A percentile compares a stretch with the other conserved stretches of the same genome.
phyloP scores from a whole-genome alignment of 2,113 vertebrate genomes.

The Pelecanoides urinatrix region DNA sequence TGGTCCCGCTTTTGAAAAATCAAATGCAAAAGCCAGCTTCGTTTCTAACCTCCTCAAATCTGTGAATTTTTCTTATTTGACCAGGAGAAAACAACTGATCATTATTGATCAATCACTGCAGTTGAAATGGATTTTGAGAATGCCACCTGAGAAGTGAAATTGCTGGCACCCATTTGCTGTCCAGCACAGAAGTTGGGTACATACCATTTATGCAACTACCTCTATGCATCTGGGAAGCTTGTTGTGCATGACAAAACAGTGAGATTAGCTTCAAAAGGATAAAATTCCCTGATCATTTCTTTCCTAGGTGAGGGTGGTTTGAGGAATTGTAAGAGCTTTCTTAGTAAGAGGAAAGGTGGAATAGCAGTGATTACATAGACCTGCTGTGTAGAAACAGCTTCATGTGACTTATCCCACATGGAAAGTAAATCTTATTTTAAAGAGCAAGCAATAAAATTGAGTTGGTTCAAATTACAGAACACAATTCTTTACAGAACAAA shows the following conservation, averaged over 20 bases:
- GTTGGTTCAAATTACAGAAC: background rate
- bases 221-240: background rate
- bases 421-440: background rate
- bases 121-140: background rate
- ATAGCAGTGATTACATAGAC: background rate
- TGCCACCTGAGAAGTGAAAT: background rate
- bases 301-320: background rate
- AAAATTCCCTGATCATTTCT: background rate
- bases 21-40: background rate
- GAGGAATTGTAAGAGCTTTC: background rate
- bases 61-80: background rate
- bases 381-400: background rate
- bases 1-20: background rate
- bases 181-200: background rate
- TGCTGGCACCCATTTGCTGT: background rate
- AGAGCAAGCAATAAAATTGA: background rate
- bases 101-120: background rate
- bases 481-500: background rate
- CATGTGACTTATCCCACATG: fast-evolving
- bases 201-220: background rate
- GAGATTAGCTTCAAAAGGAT: background rate
- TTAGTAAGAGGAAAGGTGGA: background rate
- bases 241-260: background rate
- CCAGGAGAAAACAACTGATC: background rate
- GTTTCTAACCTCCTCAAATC: background rate